Evolutionary conservation across 2,113 vertebrate species (phyloP).

Genomic region (Melanerpes aurifrons): DNA sequence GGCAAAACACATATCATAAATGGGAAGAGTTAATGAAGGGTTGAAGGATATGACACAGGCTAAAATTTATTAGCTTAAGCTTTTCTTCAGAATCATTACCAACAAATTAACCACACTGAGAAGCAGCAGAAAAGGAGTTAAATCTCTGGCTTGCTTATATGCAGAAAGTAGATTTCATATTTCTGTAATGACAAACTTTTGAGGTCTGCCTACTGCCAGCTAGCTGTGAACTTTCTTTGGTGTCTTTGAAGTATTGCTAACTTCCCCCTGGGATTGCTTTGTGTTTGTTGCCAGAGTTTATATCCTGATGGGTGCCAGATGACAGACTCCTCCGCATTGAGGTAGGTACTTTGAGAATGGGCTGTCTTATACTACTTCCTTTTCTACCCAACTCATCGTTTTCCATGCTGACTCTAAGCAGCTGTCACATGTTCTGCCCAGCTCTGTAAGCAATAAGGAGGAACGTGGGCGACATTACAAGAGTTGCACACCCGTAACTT

Average conservation of each 20-base stretch:
- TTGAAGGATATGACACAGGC: not conserved
- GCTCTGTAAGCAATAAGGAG: conserved; percentile 28
- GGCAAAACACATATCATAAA: not conserved
- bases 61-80: not conserved
- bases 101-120: not conserved
- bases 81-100: not conserved
- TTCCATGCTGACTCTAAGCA: conserved; percentile 39
- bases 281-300: conserved; percentile 33
- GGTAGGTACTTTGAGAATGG: conserved; percentile 38
- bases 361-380: conserved; percentile 43
- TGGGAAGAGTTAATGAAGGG: not conserved
- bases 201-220: not conserved
- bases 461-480: not conserved
- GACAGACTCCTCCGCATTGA: conserved; percentile 39
- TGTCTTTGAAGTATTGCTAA: conserved; percentile 50
- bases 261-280: conserved; percentile 45
- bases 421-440: conserved; percentile 36
- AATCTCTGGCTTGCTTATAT: not conserved
- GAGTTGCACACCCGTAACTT: conserved; percentile 24
- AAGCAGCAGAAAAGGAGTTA: not conserved
- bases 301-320: conserved; percentile 51
- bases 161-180: not conserved
- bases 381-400: conserved; percentile 14
- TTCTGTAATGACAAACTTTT: not conserved
- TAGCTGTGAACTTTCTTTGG: conserved; percentile 9